Conservation (phyloP, 2,888 invertebrate genomes). For the Leptopilina syphax region DNA sequence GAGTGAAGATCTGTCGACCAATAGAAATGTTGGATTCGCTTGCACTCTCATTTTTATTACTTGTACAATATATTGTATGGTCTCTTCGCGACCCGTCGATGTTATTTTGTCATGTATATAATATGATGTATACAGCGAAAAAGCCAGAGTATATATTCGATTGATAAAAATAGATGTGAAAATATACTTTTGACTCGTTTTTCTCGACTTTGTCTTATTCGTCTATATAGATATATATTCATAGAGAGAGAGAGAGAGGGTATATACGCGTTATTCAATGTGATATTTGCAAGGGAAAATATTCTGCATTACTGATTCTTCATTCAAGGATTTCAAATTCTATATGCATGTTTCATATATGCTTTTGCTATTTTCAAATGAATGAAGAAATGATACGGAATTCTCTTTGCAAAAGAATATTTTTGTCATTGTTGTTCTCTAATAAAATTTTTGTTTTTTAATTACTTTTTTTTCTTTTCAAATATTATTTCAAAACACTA, state of each 20-base stretch:
- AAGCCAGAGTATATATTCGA: conserved; percentile 6
- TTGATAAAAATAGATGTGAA: conserved; percentile 6
- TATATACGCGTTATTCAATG: background rate
- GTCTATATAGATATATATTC: no score
- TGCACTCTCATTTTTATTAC: conserved; percentile 48
- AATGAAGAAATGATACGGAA: background rate
- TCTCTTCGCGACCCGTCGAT: conserved; percentile 3
- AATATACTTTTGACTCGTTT: conserved; percentile 19
- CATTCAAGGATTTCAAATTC: conserved; percentile 1
- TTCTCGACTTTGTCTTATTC: conserved; percentile 5
- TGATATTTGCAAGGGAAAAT: background rate
- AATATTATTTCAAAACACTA: no score
- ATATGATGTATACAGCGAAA: background rate
- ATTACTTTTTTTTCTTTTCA: no score
- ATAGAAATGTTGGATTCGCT: conserved; percentile 60
- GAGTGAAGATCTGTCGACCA: conserved; percentile 55
- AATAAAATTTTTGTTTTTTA: background rate
- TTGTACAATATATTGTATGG: conserved; percentile 39
- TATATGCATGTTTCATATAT: background rate
- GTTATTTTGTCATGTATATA: background rate
- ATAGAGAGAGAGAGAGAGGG: background rate
- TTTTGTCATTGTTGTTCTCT: background rate
- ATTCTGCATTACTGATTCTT: conserved; percentile 19
- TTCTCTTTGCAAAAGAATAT: background rate
- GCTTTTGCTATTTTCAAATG: background rate